Evolutionary conservation across 2,888 invertebrate species (phyloP).

Genomic region (Spilosoma lubricipeda): DNA sequence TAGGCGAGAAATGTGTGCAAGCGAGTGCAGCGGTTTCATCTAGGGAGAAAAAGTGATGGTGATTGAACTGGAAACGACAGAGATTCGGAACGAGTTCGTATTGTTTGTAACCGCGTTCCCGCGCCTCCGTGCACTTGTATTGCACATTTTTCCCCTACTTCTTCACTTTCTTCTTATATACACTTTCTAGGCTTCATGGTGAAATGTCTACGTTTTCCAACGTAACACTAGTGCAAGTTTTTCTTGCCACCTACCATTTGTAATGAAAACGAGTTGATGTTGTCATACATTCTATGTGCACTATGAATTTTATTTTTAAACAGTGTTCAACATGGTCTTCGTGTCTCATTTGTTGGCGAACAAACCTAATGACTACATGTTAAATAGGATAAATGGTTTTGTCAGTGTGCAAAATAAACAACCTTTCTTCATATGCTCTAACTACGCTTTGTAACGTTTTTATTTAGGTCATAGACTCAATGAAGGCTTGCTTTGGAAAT

Average conservation of each 20-base stretch:
- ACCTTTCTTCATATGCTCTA: constrained; percentile 61
- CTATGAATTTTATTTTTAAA: constrained; percentile 46
- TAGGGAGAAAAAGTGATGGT: constrained; percentile 79
- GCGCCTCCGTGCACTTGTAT: constrained; percentile 70
- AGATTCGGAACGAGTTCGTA: constrained; percentile 66
- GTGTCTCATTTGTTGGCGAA: constrained; percentile 17
- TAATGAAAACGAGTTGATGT: constrained; percentile 82
- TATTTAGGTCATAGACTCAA: constrained; percentile 78
- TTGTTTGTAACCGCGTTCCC: constrained; percentile 69
- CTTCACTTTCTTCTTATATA: constrained; percentile 85
- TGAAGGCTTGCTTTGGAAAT: constrained; percentile 83
- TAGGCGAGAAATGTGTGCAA: constrained; percentile 73
- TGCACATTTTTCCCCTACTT: constrained; percentile 79
- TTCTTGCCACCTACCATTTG: constrained; percentile 74
- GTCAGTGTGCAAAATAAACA: constrained; percentile 59
- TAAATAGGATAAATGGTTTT: constrained; percentile 43
- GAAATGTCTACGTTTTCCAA: constrained; percentile 84
- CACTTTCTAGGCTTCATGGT: constrained; percentile 85
- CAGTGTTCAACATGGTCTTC: constrained; percentile 33
- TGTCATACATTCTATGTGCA: constrained; percentile 59
- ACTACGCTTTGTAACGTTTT: constrained; percentile 65
- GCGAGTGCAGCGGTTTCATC: constrained; percentile 72
- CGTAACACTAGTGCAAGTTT: constrained; percentile 84
- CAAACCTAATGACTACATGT: constrained; percentile 23
- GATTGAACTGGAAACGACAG: constrained; percentile 73